A percentile compares a stretch with the other conserved stretches of the same genome.
Evolutionary conservation across 2,888 invertebrate genomes (phyloP).

Genomic region (Petrophora chlorosata): DNA sequence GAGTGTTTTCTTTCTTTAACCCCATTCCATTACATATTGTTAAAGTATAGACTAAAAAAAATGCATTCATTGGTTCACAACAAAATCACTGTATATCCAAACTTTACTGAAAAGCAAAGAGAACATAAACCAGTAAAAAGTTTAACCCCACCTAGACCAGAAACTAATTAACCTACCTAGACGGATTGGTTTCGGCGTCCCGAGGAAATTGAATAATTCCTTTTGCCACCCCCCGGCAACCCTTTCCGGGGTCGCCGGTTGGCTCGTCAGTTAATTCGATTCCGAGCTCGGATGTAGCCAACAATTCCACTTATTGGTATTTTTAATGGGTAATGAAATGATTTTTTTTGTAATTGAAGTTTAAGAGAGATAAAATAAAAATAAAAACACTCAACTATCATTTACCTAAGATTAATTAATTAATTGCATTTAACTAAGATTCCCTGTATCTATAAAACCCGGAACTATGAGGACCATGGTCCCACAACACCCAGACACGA

Average conservation of each 20-base stretch:
- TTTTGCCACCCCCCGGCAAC: slow-evolving; percentile 22
- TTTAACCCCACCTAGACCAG: slow-evolving; percentile 11
- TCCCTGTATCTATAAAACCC: too few species aligned
- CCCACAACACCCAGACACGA: too few species aligned
- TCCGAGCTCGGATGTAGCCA: not conserved
- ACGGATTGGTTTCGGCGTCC: slow-evolving; percentile 30
- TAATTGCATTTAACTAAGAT: too few species aligned
- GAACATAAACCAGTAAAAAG: not conserved
- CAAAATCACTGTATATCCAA: not conserved
- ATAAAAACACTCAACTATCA: too few species aligned
- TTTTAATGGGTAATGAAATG: slow-evolving; percentile 8
- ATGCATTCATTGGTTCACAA: too few species aligned
- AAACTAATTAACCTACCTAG: slow-evolving; percentile 33
- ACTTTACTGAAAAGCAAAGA: not conserved
- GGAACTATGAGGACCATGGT: too few species aligned
- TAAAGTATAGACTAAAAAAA: too few species aligned
- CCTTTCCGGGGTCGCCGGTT: slow-evolving; percentile 8
- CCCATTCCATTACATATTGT: too few species aligned
- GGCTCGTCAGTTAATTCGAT: slow-evolving; percentile 17
- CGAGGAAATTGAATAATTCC: slow-evolving; percentile 40
- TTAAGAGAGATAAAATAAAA: too few species aligned
- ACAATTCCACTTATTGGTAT: slow-evolving; percentile 14
- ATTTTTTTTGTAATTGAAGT: not conserved
- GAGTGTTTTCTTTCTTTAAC: too few species aligned
- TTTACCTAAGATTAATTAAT: too few species aligned